Evolutionary conservation across 2,113 vertebrate species (phyloP).

Genomic region (Petaurus breviceps): DNA sequence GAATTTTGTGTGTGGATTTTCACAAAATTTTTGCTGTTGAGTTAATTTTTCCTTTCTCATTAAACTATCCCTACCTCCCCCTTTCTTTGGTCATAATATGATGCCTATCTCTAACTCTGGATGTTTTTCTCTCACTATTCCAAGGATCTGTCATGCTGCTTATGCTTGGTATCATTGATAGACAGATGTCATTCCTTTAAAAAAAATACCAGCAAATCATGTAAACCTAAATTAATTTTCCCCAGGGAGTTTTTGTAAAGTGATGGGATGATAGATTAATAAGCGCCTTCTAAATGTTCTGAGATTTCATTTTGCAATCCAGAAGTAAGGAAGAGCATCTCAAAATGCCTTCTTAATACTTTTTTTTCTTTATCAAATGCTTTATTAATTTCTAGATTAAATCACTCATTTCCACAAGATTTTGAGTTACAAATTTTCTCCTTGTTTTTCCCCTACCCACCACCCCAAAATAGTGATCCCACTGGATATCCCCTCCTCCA

Average conservation of each 20-base stretch:
- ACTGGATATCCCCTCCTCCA: too few relatives aligned
- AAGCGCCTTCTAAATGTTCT: background rate
- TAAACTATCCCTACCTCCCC: background rate
- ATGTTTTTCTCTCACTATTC: background rate
- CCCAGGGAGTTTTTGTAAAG: background rate
- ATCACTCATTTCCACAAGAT: too few relatives aligned
- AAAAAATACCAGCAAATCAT: background rate
- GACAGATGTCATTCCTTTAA: background rate
- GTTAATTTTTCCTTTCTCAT: background rate
- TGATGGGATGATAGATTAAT: conserved; percentile 10
- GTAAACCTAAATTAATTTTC: background rate
- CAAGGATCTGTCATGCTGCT: background rate
- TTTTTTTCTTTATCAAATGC: too few relatives aligned
- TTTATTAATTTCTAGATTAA: too few relatives aligned
- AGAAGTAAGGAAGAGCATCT: background rate
- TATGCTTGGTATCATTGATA: conserved; percentile 18
- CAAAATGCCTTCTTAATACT: background rate
- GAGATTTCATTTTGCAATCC: background rate
- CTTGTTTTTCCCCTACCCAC: too few relatives aligned
- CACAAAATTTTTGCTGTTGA: background rate
- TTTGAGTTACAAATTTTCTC: too few relatives aligned
- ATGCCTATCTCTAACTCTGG: background rate
- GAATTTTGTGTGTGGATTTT: background rate
- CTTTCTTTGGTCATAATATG: background rate
- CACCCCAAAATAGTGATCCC: too few relatives aligned